These are phyloP conservation scores for Volucella inanis DNA, from an alignment of 2,888 invertebrate species.

Conservation along the genomic window DNA sequence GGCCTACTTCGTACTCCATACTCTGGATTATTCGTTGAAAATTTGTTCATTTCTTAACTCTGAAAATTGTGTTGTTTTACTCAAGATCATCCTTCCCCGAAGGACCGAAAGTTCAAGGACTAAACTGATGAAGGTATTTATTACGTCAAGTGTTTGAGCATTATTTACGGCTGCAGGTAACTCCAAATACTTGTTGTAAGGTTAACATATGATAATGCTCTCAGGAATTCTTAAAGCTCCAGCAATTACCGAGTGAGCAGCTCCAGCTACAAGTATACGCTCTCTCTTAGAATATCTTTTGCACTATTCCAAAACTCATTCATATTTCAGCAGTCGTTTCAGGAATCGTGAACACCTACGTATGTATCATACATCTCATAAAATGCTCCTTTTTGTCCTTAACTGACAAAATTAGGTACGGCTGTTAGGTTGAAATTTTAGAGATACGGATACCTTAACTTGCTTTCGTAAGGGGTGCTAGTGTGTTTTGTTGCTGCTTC, in stretches of 20 bases:
- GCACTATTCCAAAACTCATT: constrained; percentile 14
- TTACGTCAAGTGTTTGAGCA: not conserved
- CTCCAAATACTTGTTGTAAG: not conserved
- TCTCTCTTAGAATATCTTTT: not conserved
- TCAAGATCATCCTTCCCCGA: no score
- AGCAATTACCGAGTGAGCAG: not conserved
- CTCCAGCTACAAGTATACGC: not conserved
- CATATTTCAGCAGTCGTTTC: constrained; percentile 6
- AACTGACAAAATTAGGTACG: not conserved
- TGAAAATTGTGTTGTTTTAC: no score
- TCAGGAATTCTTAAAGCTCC: not conserved
- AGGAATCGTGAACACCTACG: not conserved
- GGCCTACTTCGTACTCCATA: no score
- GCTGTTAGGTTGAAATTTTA: not conserved
- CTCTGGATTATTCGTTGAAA: no score
- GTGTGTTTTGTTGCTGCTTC: not conserved
- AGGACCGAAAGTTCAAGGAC: constrained; percentile 3
- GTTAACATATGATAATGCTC: constrained; percentile 24
- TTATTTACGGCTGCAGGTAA: constrained; percentile 16
- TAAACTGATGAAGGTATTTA: constrained; percentile 25
- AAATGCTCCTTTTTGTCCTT: not conserved
- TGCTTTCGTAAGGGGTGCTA: not conserved
- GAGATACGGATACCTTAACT: not conserved
- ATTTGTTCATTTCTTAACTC: no score
- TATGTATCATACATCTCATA: not conserved